Base-by-base conservation (phyloP, 2,888 invertebrate genomes). In the Choreutis nemorana region DNA sequence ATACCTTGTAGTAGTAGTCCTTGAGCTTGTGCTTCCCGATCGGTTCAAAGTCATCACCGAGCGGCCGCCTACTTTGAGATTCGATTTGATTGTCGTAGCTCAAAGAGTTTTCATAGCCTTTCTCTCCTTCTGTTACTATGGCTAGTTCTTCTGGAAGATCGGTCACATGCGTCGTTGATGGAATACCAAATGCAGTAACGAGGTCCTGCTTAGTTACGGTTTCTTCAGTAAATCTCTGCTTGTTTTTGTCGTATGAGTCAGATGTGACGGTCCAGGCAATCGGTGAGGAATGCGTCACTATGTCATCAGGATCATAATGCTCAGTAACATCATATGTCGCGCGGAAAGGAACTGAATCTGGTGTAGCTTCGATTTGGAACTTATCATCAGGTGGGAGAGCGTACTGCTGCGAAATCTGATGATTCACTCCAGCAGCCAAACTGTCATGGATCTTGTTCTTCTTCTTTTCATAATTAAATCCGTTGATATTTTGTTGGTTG, bases 301-400 rank as follows among this genome's bases (percentile, higher is more conserved):
- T 37, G 24, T 60, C 56, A 15, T 73, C 70, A 9, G 63, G 45
- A 31, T 72, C 73, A 26, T 37, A 42, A 9, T 56, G 52, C 48
- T 80, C 80, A 4, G 70, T 68, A 1, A 80, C 80, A 49, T 79
- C 80, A 37, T 80, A 80, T 8, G 70, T 64, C 10, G 70, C 59
- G 34, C 47, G 47, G 41, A 48, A 46, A 28, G 47, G 37, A 32
- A 55, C 32, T 20, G 50, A 31, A 34, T 53, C 44, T 9, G 45
- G 44, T 7, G 44, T 45, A 11, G 42, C 45, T 26, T 54, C 49
- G 12, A 43, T 28, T 26, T 45, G 48, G 22, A 46, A 50, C 4
- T 42, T 34, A 33, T 52, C 56, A 26, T 44, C 45, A 2, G 66
- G 64, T 16, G 61, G 53, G 24, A 50, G 57, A 3, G 41, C 52